phyloP scores from a whole-genome alignment of 2,113 vertebrate genomes.

The Colius striatus region DNA sequence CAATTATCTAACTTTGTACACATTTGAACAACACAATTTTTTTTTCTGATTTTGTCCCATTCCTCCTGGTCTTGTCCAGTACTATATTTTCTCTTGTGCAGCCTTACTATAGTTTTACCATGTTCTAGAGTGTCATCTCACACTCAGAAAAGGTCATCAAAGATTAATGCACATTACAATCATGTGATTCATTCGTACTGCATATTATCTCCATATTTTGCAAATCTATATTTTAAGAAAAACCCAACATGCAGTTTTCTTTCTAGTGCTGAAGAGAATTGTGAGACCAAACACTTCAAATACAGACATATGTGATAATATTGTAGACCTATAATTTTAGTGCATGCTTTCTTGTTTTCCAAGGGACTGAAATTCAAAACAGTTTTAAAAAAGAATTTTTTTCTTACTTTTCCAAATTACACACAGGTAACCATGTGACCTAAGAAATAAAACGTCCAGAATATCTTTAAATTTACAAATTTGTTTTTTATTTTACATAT shows the following conservation, averaged over 20 bases:
- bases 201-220: neutral
- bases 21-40: constrained; percentile 23
- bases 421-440: neutral
- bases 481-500: neutral
- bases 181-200: neutral
- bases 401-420: neutral
- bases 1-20: neutral
- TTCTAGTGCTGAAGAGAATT: neutral
- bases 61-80: neutral
- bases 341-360: neutral
- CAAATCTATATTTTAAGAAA: neutral
- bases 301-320: neutral
- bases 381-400: neutral
- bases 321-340: neutral
- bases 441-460: neutral
- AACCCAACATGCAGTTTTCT: neutral
- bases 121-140: neutral
- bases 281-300: neutral
- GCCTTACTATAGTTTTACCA: neutral
- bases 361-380: neutral
- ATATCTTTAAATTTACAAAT: neutral
- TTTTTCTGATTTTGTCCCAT: constrained; percentile 1
- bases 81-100: neutral
- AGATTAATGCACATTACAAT: neutral
- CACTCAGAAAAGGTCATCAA: neutral